Percentiles rank a stretch among this genome's conserved stretches.
These are phyloP conservation scores for Neotragus pygmaeus DNA, from an alignment of 2,113 vertebrate genomes.

Conservation along the genomic window DNA sequence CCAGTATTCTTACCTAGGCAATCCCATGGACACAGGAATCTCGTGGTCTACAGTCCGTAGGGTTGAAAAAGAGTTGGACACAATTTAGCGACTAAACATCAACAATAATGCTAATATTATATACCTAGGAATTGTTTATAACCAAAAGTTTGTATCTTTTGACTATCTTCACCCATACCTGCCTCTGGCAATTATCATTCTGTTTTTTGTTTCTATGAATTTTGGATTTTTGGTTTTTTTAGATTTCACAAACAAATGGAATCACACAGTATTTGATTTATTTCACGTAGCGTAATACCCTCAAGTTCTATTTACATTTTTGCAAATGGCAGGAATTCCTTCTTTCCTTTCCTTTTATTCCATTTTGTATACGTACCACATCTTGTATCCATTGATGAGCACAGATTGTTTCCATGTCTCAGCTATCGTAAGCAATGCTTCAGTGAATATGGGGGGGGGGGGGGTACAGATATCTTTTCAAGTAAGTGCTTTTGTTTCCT, in stretches of 20 bases:
- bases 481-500: background rate
- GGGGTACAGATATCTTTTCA: background rate
- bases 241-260: background rate
- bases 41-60: background rate
- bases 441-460: background rate
- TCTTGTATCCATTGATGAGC: background rate
- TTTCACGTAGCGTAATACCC: background rate
- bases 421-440: background rate
- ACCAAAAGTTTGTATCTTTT: background rate
- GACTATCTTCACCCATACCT: background rate
- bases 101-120: background rate
- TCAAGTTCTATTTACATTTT: background rate
- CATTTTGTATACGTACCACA: background rate
- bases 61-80: background rate
- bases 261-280: background rate
- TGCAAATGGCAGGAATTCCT: background rate
- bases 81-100: background rate
- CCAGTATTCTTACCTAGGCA: background rate
- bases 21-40: background rate
- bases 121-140: background rate
- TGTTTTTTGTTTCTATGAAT: background rate
- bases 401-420: no score
- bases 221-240: background rate
- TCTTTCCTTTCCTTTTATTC: background rate
- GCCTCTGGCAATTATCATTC: background rate